Percentiles rank a stretch among this genome's conserved stretches.
phyloP scores from a whole-genome alignment of 2,113 vertebrate genomes.

The Grallaria varia region DNA sequence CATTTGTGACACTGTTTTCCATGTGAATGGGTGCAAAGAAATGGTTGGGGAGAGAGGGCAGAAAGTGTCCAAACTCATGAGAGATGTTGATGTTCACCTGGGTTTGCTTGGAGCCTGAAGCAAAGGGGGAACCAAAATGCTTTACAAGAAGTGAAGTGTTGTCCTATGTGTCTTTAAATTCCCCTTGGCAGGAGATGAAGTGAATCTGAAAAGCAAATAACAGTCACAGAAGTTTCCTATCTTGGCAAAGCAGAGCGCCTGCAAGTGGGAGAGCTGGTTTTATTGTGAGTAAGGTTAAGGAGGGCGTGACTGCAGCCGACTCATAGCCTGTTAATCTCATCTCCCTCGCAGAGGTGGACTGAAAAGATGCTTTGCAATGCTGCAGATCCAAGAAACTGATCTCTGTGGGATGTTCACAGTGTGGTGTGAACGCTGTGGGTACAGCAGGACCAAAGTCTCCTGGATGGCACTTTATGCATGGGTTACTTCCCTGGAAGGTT shows the following conservation, averaged over 20 bases:
- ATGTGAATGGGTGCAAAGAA: neutral
- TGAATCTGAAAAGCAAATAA: neutral
- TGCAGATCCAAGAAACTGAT: neutral
- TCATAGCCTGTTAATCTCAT: neutral
- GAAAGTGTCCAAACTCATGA: neutral
- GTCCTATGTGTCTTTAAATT: neutral
- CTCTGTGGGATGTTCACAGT: neutral
- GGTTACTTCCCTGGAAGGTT: neutral
- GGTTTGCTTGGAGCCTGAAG: neutral
- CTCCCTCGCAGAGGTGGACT: neutral
- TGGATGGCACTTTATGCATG: neutral
- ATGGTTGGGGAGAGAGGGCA: no score
- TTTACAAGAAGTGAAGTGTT: neutral
- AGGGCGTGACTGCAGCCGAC: neutral
- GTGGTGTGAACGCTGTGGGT: accelerated
- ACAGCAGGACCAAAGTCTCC: no score
- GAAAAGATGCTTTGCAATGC: neutral
- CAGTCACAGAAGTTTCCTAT: neutral
- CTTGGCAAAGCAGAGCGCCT: neutral
- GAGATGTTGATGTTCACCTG: neutral
- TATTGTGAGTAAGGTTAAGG: neutral
- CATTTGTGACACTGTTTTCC: neutral
- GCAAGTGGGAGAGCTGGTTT: neutral
- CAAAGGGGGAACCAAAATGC: neutral
- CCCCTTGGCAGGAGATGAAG: neutral